Percentiles rank a stretch among this genome's conserved stretches.
Evolutionary conservation across 2,113 vertebrate genomes (phyloP).

Genomic region (Limnothrissa miodon): DNA sequence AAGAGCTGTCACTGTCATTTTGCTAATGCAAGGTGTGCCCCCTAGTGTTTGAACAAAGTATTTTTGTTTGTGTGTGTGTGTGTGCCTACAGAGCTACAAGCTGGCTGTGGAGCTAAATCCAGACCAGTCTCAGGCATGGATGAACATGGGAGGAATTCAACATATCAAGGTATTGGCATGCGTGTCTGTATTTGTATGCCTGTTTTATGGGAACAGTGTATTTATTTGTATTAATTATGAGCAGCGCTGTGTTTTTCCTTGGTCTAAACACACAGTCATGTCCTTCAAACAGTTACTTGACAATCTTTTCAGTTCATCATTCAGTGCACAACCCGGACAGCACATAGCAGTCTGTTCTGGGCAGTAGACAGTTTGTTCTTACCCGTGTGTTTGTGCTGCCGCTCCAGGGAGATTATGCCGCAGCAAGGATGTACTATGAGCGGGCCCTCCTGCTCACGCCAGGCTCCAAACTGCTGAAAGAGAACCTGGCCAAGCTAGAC

Average conservation of each 20-base stretch:
- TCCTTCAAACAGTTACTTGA: not conserved
- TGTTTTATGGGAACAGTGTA: too few relatives aligned
- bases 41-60: not conserved
- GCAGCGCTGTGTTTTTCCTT: not conserved
- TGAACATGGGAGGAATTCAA: constrained; percentile 98
- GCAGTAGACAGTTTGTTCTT: not conserved
- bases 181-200: not conserved
- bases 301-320: not conserved
- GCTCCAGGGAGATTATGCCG: constrained; percentile 86
- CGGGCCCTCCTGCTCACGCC: constrained; percentile 86
- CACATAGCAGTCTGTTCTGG: not conserved
- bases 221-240: not conserved
- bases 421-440: constrained; percentile 87
- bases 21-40: not conserved
- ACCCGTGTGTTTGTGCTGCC: not conserved
- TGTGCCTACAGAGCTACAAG: constrained; percentile 81
- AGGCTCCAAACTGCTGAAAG: constrained; percentile 87
- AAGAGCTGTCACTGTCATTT: not conserved
- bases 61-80: constrained; percentile 15
- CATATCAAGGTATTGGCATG: constrained; percentile 86
- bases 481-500: constrained; percentile 93
- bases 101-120: constrained; percentile 86
- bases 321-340: not conserved
- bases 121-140: constrained; percentile 95
- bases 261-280: not conserved